Base-by-base conservation (phyloP, 2,113 vertebrate genomes). In the Barnardius zonarius region DNA sequence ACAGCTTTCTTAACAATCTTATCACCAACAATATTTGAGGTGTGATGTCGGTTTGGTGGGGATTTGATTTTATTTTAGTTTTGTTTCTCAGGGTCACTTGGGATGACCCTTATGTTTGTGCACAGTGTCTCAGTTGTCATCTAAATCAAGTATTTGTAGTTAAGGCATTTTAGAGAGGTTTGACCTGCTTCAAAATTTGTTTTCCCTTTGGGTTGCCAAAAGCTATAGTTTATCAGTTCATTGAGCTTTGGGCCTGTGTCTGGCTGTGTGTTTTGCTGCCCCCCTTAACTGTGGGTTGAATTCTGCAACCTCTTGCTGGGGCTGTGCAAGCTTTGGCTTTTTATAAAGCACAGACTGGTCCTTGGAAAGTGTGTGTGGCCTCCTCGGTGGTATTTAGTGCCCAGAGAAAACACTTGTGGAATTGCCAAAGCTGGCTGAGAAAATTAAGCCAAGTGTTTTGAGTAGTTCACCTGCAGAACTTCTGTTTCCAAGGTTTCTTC, bases 251-350 rank as follows among this genome's bases (percentile, higher is more conserved):
- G 7, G 51, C 7, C 20, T 54, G 5, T 7, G 11, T 0, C 0
- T 14, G 35, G 19, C 22, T 41, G 4, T 22, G 13, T 43, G 7
- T 59, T 57, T 64, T 7, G 9, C n/a, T 84, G 48, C 11, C 4
- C 27, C 3, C 4, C 18, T 74, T 0, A 2, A 6, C 19, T 8
- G 10, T 0, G 1, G 17, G 17, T 74, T 43, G n/a, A 64, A 37
- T 83, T 75, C 35, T 49, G 17, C 25, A 41, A 44, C 22, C 6
- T 67, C 20, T 80, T 6, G 0, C 35, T 69, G 8, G 39, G n/a
- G 6, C 52, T 1, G 0, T 13, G 17, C 1, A 1, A 0, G 0
- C 28, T 66, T 77, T 39, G 20, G 13, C 20, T 35, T 90, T 44
- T n/a, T 51, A 4, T n/a, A 25, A 70, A 84, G 37, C 25, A 18